Conservation (phyloP, 2,888 invertebrate species). For the Malacosoma neustria region DNA sequence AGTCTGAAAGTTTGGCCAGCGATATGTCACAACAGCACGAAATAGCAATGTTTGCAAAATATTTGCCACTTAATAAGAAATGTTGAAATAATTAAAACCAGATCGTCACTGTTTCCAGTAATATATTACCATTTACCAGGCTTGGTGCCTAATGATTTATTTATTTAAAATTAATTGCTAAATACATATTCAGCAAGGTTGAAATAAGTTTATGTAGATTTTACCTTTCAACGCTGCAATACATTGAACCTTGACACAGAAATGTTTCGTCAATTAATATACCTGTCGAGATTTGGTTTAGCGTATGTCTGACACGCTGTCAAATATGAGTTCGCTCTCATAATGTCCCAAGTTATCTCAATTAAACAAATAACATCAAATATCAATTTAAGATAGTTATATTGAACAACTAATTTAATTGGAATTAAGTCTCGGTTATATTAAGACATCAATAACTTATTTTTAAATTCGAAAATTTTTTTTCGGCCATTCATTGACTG, state of each 20-base stretch:
- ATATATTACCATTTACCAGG: slow-evolving; percentile 3
- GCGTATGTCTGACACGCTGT: too few relatives aligned
- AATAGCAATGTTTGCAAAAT: background rate
- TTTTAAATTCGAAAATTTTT: too few relatives aligned
- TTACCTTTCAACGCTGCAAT: slow-evolving; percentile 61
- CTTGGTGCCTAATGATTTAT: slow-evolving; percentile 19
- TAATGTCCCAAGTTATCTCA: too few relatives aligned
- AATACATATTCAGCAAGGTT: slow-evolving; percentile 52
- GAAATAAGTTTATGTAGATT: slow-evolving; percentile 49
- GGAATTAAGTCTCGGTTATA: too few relatives aligned
- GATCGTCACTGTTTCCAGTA: slow-evolving; percentile 3
- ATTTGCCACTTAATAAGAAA: slow-evolving; percentile 1
- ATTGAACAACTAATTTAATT: too few relatives aligned
- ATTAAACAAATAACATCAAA: too few relatives aligned
- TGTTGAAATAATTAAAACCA: slow-evolving; percentile 2
- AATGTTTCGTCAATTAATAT: slow-evolving; percentile 53
- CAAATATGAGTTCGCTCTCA: too few relatives aligned
- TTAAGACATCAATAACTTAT: too few relatives aligned
- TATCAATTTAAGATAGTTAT: too few relatives aligned
- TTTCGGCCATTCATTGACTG: too few relatives aligned
- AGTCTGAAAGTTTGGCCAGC: too few relatives aligned
- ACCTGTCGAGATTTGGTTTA: too few relatives aligned
- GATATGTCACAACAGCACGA: background rate
- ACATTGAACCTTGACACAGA: slow-evolving; percentile 50
- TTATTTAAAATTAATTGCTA: slow-evolving; percentile 36